Evolutionary conservation across 2,888 invertebrate genomes (phyloP), one percentile per base, ranked within the genome.

Genomic region (Orthosia gothica): DNA sequence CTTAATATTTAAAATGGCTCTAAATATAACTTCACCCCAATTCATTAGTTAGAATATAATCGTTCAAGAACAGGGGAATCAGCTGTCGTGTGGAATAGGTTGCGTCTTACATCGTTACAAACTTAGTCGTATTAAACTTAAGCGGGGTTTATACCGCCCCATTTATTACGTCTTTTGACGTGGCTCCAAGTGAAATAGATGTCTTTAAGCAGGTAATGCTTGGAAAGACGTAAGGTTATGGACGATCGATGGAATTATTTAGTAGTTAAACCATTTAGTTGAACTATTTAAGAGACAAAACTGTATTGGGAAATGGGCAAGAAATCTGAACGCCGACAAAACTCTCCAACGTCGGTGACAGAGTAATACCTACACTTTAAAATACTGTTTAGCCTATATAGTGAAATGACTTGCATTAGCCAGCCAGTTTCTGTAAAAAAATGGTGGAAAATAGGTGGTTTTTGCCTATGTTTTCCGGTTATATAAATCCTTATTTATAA

Each of bases 81-180:
- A 49, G 57, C 52, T 5, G 18, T 71, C 55, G 40, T 57, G 26
- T 45, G 40, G 18, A 80, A 71, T 57, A 45, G n/a, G 13, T 64
- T 54, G 11, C 16, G n/a, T 52, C 32, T 15, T 55, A 71, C 50
- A 77, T 71, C n/a, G 54, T 67, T 58, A 50, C 58, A 45, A 77
- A 71, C 57, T 71, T 58, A 26, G 32, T 15, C 32, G 50, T 61
- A 68, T 81, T 69, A 70, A 82, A 82, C 57, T 82, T 69, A 20
- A 57, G 49, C 63, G n/a, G 15, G 40, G 59, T 69, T 52, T 61
- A 54, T 49, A 40, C 20, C 54, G 26, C 55, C 57, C 11, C 58
- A 49, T 71, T 57, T 62, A 66, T 69, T 52, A 32, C 18, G 45
- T 26, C 45, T 32, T 52, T 23, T 70, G 58, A 67, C 54, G 49